Percentiles rank a stretch among this genome's conserved stretches.
Evolutionary conservation across 2,797 vertebrate genomes (phyloP).

Genomic region (Cryptoblepharus egeriae): DNA sequence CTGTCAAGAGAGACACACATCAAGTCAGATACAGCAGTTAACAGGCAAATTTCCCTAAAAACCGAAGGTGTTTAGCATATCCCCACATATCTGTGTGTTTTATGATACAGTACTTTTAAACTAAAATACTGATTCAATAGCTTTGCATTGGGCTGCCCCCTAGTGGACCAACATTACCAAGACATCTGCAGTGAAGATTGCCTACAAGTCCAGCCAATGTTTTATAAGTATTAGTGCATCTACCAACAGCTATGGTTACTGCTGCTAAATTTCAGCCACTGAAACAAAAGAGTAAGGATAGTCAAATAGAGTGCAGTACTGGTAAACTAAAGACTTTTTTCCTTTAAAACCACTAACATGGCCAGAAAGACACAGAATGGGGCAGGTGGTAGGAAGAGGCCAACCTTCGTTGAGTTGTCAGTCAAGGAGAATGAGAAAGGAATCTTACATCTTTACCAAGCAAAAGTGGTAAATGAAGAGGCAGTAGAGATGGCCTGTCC

Average conservation of each 20-base stretch:
- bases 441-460: too few species aligned
- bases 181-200: constrained; percentile 27
- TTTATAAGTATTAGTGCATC: constrained; percentile 2
- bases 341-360: too few species aligned
- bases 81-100: not conserved
- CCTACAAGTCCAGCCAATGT: not conserved
- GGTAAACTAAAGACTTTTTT: not conserved
- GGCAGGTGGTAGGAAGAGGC: not conserved
- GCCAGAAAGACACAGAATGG: too few species aligned
- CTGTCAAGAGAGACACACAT: constrained; percentile 38
- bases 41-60: not conserved
- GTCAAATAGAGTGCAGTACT: not conserved
- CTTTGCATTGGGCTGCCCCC: constrained; percentile 54
- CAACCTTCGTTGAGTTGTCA: not conserved
- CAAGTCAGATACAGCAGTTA: not conserved
- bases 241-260: constrained; percentile 40
- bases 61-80: too few species aligned
- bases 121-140: accelerated
- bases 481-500: too few species aligned
- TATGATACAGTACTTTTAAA: accelerated
- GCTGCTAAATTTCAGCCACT: constrained; percentile 27
- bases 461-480: too few species aligned
- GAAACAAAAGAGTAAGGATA: not conserved
- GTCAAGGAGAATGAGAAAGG: too few species aligned
- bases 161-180: constrained; percentile 10